A percentile compares a stretch with the other conserved stretches of the same genome.
phyloP scores from a whole-genome alignment of 2,113 vertebrate genomes.

The Lepus timidus region DNA sequence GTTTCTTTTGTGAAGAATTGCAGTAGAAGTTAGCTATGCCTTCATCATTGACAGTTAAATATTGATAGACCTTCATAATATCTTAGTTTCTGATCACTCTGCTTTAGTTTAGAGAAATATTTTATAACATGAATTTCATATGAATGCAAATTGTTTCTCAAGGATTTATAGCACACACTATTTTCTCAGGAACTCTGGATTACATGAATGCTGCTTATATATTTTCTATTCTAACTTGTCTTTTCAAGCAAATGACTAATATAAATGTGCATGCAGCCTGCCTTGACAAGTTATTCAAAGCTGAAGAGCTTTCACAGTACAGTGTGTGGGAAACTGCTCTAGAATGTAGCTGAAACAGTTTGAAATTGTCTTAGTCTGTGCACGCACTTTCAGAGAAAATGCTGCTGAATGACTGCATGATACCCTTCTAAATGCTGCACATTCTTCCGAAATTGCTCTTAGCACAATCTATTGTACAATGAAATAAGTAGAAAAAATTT shows the following conservation, averaged over 20 bases:
- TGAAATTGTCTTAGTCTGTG: constrained; percentile 76
- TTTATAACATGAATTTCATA: constrained; percentile 85
- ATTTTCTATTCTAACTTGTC: constrained; percentile 86
- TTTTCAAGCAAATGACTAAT: constrained; percentile 82
- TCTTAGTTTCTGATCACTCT: constrained; percentile 67
- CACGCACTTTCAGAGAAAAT: constrained; percentile 74
- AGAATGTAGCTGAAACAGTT: constrained; percentile 67
- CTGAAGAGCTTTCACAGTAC: constrained; percentile 70
- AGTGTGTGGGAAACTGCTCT: constrained; percentile 79
- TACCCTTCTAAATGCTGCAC: constrained; percentile 73
- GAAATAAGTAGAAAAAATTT: constrained; percentile 78
- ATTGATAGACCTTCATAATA: neutral
- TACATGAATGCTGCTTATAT: constrained; percentile 87
- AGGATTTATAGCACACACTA: constrained; percentile 84
- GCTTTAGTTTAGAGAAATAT: constrained; percentile 82
- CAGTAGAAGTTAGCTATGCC: neutral
- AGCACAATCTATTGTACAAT: constrained; percentile 73
- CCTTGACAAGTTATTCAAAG: constrained; percentile 75
- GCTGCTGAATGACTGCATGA: constrained; percentile 81
- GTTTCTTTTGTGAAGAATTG: neutral
- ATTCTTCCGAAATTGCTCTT: constrained; percentile 74
- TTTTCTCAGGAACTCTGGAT: constrained; percentile 89
- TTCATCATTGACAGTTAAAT: constrained; percentile 34
- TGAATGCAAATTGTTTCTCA: constrained; percentile 82
- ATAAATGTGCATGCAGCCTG: constrained; percentile 84